phyloP scores from a whole-genome alignment of 1,140 invertebrate species.

The Drosophila seguyi region DNA sequence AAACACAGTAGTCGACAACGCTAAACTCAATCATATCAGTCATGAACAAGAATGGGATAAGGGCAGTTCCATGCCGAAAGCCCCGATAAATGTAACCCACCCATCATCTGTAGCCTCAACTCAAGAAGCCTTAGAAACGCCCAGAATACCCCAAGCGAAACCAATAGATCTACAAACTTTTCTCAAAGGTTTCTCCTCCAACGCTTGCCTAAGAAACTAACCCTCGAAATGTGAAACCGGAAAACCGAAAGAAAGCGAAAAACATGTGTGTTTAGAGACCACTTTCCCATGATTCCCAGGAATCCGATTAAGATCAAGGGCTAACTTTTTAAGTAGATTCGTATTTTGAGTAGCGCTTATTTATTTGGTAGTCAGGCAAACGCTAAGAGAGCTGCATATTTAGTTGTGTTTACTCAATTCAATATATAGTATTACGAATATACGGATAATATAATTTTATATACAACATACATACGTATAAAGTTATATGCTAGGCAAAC shows the following conservation, averaged over 20 bases:
- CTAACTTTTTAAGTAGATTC: conserved; percentile 33
- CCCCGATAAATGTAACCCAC: conserved; percentile 79
- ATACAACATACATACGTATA: conserved; percentile 63
- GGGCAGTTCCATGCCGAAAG: conserved; percentile 32
- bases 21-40: conserved; percentile 62
- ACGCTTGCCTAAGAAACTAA: conserved; percentile 58
- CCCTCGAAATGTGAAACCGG: conserved; percentile 8
- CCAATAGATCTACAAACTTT: conserved; percentile 38
- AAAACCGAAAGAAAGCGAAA: conserved; percentile 10
- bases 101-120: conserved; percentile 57
- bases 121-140: conserved; percentile 50
- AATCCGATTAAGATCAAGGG: conserved; percentile 27
- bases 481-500: conserved; percentile 62
- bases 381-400: conserved; percentile 47
- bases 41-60: conserved; percentile 46
- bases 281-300: conserved; percentile 21
- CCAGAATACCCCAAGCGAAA: conserved; percentile 36
- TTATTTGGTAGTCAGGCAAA: conserved; percentile 55
- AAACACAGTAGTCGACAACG: conserved; percentile 54
- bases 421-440: conserved; percentile 56
- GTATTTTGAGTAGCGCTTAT: conserved; percentile 63
- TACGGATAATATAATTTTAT: conserved; percentile 71
- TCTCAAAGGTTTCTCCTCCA: conserved; percentile 45
- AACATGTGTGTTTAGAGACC: conserved; percentile 29
- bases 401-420: conserved; percentile 55